These are phyloP conservation scores for Calyptommatus sinebrachiatus DNA, from an alignment of 2,113 vertebrate species.

Conservation along the genomic window DNA sequence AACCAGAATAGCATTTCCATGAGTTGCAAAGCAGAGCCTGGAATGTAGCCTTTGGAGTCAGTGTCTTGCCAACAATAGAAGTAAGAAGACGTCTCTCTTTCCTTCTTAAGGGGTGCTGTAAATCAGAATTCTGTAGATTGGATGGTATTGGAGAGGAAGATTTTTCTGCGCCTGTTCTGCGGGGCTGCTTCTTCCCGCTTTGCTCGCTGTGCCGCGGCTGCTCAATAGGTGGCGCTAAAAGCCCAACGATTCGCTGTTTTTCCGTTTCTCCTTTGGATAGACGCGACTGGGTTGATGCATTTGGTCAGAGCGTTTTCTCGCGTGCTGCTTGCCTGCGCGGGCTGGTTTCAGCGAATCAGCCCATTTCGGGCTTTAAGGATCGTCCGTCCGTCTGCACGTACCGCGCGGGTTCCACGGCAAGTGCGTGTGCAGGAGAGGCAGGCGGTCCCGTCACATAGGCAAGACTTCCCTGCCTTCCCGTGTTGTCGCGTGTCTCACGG, in stretches of 20 bases:
- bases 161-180: not conserved
- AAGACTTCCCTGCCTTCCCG: no score
- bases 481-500: no score
- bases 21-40: not conserved
- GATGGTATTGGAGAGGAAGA: not conserved
- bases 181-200: not conserved
- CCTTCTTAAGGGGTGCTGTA: not conserved
- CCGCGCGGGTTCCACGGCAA: no score
- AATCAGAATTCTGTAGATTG: not conserved
- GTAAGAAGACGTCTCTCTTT: no score
- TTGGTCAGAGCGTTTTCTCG: not conserved
- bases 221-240: constrained; percentile 69
- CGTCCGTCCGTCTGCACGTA: no score
- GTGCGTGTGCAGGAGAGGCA: no score
- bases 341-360: no score
- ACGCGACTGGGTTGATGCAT: not conserved
- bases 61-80: constrained; percentile 26
- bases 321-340: rapidly evolving
- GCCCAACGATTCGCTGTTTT: not conserved
- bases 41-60: constrained; percentile 25
- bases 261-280: no score
- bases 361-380: no score
- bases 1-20: not conserved
- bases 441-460: no score
- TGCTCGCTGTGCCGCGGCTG: not conserved